These are phyloP conservation scores for Drosophila saltans DNA, from an alignment of 1,140 invertebrate genomes.

Conservation along the genomic window DNA sequence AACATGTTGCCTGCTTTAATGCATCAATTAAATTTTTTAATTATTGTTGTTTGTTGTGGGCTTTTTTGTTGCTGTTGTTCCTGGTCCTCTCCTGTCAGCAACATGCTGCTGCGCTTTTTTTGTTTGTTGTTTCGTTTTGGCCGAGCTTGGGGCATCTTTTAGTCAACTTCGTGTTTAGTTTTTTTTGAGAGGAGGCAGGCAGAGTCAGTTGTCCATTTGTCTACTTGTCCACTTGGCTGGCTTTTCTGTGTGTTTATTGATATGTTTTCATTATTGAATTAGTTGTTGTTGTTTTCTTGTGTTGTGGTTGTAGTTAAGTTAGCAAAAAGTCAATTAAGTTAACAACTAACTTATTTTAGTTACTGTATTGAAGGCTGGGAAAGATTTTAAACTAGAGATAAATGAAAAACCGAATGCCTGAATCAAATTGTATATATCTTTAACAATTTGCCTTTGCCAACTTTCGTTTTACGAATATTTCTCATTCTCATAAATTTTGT, in stretches of 20 bases:
- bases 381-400: conserved; percentile 19
- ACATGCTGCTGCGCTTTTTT: conserved; percentile 70
- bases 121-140: conserved; percentile 40
- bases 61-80: conserved; percentile 61
- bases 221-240: conserved; percentile 50
- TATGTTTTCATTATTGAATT: conserved; percentile 81
- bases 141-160: conserved; percentile 51
- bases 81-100: conserved; percentile 71
- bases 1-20: conserved; percentile 79
- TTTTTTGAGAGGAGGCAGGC: conserved; percentile 52
- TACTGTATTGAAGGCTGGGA: conserved; percentile 23
- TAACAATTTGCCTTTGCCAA: not conserved
- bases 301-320: conserved; percentile 2
- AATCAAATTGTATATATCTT: too few relatives aligned
- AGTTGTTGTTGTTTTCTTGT: conserved; percentile 48
- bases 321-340: conserved; percentile 57
- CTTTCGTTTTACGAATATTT: conserved; percentile 5
- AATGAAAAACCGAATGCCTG: conserved; percentile 12
- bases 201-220: conserved; percentile 48
- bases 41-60: conserved; percentile 59
- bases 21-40: conserved; percentile 82
- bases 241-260: conserved; percentile 67
- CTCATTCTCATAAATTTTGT: too few relatives aligned
- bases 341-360: conserved; percentile 46
- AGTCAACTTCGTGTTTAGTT: conserved; percentile 53